phyloP scores from a whole-genome alignment of 2,113 vertebrate genomes.

The Natator depressus region DNA sequence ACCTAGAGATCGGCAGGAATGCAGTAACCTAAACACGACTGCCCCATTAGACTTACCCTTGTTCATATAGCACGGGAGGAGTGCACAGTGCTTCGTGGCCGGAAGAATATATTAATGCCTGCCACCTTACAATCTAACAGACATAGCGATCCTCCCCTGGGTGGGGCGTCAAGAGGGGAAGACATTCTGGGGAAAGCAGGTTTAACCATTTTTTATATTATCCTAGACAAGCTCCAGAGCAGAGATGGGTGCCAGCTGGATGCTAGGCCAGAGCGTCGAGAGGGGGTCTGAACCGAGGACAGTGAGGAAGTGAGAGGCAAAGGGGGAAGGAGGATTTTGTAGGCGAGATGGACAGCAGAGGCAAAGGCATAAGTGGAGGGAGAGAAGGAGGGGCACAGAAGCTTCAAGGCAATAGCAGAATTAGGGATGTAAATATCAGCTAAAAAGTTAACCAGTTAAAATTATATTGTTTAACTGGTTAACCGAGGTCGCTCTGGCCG shows the following conservation, averaged over 20 bases:
- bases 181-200: not conserved
- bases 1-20: not conserved
- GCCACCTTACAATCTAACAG: not conserved
- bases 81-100: not conserved
- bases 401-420: too few relatives aligned
- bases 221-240: not conserved
- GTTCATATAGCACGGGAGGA: not conserved
- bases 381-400: not conserved
- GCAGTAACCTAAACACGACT: not conserved
- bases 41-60: not conserved
- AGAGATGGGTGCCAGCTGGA: not conserved
- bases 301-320: not conserved
- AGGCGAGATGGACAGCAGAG: not conserved
- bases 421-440: too few relatives aligned
- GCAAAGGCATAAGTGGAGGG: not conserved
- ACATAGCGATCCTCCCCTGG: not conserved
- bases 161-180: not conserved
- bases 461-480: too few relatives aligned
- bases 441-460: too few relatives aligned
- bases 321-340: not conserved
- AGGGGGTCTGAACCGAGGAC: not conserved
- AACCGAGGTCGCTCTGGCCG: too few relatives aligned
- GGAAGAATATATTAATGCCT: not conserved
- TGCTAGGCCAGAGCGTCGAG: not conserved
- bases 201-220: not conserved